Evolutionary conservation across 2,888 invertebrate genomes (phyloP).

Genomic region (Drosophila acutilabella): DNA sequence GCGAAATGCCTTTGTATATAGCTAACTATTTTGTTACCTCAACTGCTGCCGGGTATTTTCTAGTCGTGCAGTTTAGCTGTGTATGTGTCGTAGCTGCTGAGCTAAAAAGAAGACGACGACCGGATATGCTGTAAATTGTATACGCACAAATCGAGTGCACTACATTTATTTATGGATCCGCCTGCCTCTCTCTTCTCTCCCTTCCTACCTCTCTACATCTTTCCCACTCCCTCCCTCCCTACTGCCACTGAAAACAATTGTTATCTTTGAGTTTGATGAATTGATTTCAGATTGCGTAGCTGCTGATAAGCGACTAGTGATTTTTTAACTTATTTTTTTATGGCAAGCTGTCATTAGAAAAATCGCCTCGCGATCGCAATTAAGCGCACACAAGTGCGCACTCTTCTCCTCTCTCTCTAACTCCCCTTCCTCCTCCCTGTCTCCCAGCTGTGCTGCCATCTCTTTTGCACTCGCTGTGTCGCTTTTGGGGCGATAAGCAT

Average conservation of each 20-base stretch:
- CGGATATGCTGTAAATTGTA: constrained; percentile 77
- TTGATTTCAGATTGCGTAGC: constrained; percentile 76
- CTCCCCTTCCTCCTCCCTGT: background rate
- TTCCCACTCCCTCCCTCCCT: constrained; percentile 1
- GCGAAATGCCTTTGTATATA: too few species aligned
- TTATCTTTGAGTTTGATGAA: constrained; percentile 80
- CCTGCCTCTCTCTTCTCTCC: constrained; percentile 44
- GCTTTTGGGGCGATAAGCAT: constrained; percentile 76
- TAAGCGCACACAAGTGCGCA: constrained; percentile 46
- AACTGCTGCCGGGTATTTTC: too few species aligned
- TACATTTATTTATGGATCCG: constrained; percentile 83
- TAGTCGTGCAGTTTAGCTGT: too few species aligned
- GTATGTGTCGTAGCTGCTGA: too few species aligned
- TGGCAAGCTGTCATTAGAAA: constrained; percentile 73
- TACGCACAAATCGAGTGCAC: constrained; percentile 70
- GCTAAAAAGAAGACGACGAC: constrained; percentile 36
- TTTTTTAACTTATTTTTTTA: background rate
- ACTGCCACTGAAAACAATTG: constrained; percentile 66
- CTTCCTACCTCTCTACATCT: background rate
- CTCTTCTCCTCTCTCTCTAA: background rate
- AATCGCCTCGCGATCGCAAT: constrained; percentile 52
- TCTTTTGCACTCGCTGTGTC: constrained; percentile 12
- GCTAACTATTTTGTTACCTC: too few species aligned
- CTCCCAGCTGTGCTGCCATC: background rate
- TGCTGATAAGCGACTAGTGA: constrained; percentile 65